Evolutionary conservation across 1,140 invertebrate genomes (phyloP), one percentile per base, ranked within the genome.

Genomic region (Zaprionus inermis): DNA sequence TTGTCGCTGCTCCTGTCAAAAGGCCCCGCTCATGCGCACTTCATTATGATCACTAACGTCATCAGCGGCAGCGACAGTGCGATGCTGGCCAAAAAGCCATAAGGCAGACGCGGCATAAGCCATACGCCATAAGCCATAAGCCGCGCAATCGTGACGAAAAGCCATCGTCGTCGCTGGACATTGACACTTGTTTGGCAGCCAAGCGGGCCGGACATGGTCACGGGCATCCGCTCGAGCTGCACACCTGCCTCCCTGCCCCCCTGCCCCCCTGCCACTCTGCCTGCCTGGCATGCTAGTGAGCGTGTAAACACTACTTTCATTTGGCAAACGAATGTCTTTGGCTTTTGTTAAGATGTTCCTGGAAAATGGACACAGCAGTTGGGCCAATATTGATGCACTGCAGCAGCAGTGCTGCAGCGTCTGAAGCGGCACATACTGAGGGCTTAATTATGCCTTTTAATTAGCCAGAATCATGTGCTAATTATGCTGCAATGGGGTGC

Each of bases 141-240:
- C 73, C 59, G 78, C 30, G 54, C 76, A 67, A 78, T 88, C 84
- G 83, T 88, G 79, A 83, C 83, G 83, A 86, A 89, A 83, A 89
- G 60, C 80, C 84, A 89, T 80, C 83, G 30, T 7, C 5, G 44
- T 44, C n/a, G 57, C 84, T 88, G 84, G 83, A 88, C 83, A 88
- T 89, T 88, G 83, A 89, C 83, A 88, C 83, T 88, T 88, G 83
- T 68, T 64, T 71, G 58, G 68, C 59, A 77, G 71, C 44, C 56
- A 65, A 32, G 36, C 56, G 60, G 46, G 41, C 60, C 61, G 57
- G 55, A 78, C 64, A 68, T 64, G 44, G 41, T 38, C 49, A 67
- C 32, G 54, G 44, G 58, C 72, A 55, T 69, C 51, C 58, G 65
- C 36, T 56, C 18, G 7, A 30, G 60, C 18, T 34, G 11, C 44